Conservation (phyloP, 1,140 invertebrate species). For the Drosophila bocki region DNA sequence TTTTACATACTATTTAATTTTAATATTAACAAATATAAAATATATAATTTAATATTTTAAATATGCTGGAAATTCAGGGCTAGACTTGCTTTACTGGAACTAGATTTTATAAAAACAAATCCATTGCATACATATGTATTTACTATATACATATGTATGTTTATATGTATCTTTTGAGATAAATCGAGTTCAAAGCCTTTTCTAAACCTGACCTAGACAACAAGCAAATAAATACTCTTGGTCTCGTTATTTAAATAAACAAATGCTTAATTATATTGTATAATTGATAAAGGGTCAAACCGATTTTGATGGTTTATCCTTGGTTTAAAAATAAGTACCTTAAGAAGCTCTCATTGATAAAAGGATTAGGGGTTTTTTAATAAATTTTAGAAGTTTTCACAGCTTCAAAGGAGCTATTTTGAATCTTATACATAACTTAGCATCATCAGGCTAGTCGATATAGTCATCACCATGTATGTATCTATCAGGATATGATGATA, state of each 20-base stretch:
- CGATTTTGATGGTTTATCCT: not conserved
- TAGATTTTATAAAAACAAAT: not conserved
- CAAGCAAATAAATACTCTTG: constrained; percentile 5
- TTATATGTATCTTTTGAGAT: not conserved
- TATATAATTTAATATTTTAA: not conserved
- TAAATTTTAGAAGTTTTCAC: not conserved
- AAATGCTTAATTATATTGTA: not conserved
- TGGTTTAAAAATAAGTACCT: not conserved
- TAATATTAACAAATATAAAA: not conserved
- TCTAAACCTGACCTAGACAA: constrained; percentile 48
- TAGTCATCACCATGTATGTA: not conserved
- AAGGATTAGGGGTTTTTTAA: no score
- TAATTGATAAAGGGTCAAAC: not conserved
- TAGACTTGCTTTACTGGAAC: not conserved
- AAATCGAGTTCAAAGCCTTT: not conserved
- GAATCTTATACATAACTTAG: not conserved
- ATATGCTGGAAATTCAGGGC: not conserved
- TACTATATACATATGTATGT: no score
- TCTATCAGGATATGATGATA: not conserved
- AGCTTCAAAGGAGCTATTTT: not conserved
- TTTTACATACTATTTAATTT: not conserved
- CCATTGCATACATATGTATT: no score
- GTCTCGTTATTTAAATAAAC: not conserved
- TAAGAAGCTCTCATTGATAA: not conserved
- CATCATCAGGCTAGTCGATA: not conserved